Percentiles rank a stretch among this genome's conserved stretches.
Evolutionary conservation across 2,113 vertebrate species (phyloP).

Genomic region (Silurus asotus): DNA sequence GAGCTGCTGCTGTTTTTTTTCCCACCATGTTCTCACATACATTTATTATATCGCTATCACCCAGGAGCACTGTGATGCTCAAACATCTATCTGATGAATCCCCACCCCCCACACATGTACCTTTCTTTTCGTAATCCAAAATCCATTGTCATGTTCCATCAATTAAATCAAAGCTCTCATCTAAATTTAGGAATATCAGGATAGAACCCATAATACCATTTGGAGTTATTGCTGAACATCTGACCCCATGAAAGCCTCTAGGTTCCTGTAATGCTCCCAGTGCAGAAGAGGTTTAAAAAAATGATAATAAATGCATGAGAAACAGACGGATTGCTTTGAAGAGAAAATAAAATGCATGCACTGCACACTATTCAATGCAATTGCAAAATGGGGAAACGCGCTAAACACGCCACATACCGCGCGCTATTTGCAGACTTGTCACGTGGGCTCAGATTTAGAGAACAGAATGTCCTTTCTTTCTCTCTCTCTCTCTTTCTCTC

Average conservation of each 20-base stretch:
- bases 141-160: neutral
- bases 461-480: conserved; percentile 27
- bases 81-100: too few species aligned
- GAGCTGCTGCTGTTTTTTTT: neutral
- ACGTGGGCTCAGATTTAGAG: conserved; percentile 1
- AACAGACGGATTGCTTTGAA: neutral
- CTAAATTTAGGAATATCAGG: neutral
- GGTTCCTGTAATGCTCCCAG: neutral
- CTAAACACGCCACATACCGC: neutral
- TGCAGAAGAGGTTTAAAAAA: neutral
- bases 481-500: conserved; percentile 22
- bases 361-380: neutral
- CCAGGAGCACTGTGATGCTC: neutral
- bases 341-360: neutral
- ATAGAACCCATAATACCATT: neutral
- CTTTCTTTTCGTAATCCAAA: too few species aligned
- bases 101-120: too few species aligned
- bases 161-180: neutral
- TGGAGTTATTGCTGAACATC: neutral
- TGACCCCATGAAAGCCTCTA: neutral
- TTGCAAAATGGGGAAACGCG: conserved; percentile 21
- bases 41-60: too few species aligned
- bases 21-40: neutral
- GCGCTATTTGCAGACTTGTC: conserved; percentile 18
- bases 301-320: too few species aligned